phyloP scores from a whole-genome alignment of 2,888 invertebrate genomes.

The Plutella xylostella region DNA sequence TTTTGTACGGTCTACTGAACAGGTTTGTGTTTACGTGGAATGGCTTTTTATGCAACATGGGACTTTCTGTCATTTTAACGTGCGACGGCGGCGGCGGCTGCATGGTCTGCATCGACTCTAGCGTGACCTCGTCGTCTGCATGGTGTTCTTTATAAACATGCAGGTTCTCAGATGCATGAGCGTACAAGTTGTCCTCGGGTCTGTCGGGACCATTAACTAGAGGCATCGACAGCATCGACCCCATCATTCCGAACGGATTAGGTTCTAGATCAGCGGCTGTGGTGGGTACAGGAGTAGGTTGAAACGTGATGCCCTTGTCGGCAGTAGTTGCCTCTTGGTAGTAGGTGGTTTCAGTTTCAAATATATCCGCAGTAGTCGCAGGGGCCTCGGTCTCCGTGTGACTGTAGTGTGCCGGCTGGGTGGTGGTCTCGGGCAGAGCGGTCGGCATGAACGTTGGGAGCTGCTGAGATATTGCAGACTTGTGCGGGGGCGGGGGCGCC shows the following conservation, averaged over 20 bases:
- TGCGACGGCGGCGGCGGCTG: constrained; percentile 63
- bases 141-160: constrained; percentile 46
- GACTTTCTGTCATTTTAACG: constrained; percentile 29
- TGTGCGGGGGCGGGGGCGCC: constrained; percentile 36
- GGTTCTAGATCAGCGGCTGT: not conserved
- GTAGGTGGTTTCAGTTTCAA: constrained; percentile 22
- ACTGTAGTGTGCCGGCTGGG: constrained; percentile 18
- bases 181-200: constrained; percentile 53
- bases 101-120: constrained; percentile 73
- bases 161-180: constrained; percentile 52
- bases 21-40: constrained; percentile 33
- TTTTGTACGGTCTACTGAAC: constrained; percentile 28
- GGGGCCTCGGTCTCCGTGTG: constrained; percentile 26
- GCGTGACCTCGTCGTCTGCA: constrained; percentile 32
- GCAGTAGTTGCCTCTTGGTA: constrained; percentile 36
- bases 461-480: constrained; percentile 27
- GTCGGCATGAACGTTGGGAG: constrained; percentile 44
- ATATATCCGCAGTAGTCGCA: constrained; percentile 30
- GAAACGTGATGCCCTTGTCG: constrained; percentile 25
- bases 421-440: constrained; percentile 31
- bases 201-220: constrained; percentile 47
- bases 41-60: constrained; percentile 28
- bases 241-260: constrained; percentile 41
- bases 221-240: constrained; percentile 61
- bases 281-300: constrained; percentile 22